Evolutionary conservation across 2,113 vertebrate species (phyloP), one percentile per base, ranked within the genome.

Genomic region (Triplophysa dalaica): DNA sequence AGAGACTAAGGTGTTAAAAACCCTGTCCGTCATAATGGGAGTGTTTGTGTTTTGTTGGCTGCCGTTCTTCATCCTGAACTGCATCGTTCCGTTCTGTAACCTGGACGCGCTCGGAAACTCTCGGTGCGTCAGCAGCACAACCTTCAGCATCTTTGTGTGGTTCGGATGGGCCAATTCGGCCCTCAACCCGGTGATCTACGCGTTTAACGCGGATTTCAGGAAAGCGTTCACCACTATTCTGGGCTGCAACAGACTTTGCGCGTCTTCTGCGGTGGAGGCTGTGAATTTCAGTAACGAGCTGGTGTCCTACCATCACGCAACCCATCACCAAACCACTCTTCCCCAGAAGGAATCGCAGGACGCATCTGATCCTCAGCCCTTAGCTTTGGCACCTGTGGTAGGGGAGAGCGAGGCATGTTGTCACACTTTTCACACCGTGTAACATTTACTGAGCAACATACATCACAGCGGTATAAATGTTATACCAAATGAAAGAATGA

Each of bases 1-100:
- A 33, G 94, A 96, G 56, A 94, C 93, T 3, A 94, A 93, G 74
- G 93, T 95, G 7, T 75, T 95, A 9, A 94, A 95, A 87, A 95
- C 94, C 0, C 90, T 95, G 8, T 93, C 94, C 16, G 85, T 95
- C 83, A 95, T 95, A 80, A 89, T 94, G 92, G 94, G 94, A 5
- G 94, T 94, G 45, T 95, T 95, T 1, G 93, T 95, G 11, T 94
- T 92, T 81, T 96, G 94, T 89, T 94, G 94, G 93, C 87, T 95
- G 67, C 94, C 94, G 0, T 95, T 95, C 24, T 96, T 96, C 81
- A 88, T 95, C 8, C 89, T 95, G 38, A 95, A 93, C 84, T 95
- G 94, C 61, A 87, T 94, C 86, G 86, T 94, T 24, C 94, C 94
- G 1, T 95, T 95, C 87, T 95, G 94, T 54, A 88, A 86, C 14